Conservation (phyloP, 2,113 vertebrate species). For the Tenebrosternarchus preto region DNA sequence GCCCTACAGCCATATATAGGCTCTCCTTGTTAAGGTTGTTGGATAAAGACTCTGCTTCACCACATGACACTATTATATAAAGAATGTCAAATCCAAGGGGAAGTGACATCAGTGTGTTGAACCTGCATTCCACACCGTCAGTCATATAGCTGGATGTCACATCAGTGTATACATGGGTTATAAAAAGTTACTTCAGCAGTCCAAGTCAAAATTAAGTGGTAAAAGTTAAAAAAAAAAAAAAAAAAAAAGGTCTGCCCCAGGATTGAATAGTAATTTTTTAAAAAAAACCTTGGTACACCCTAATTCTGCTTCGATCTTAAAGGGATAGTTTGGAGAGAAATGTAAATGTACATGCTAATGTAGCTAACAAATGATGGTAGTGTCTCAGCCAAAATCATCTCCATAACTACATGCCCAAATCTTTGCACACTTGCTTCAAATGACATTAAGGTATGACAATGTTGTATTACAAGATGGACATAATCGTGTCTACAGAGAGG, state of each 20-base stretch:
- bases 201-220: slow-evolving; percentile 16
- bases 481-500: too few species aligned
- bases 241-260: not conserved
- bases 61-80: not conserved
- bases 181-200: not conserved
- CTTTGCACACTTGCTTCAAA: too few species aligned
- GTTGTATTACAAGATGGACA: too few species aligned
- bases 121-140: not conserved
- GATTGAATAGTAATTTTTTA: not conserved
- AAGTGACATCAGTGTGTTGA: not conserved
- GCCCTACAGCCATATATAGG: not conserved
- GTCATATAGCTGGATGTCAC: not conserved
- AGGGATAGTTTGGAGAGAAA: too few species aligned
- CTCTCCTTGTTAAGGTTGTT: slow-evolving; percentile 26
- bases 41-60: not conserved
- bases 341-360: too few species aligned
- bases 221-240: not conserved
- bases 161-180: not conserved
- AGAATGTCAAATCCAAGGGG: not conserved
- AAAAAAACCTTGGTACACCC: not conserved
- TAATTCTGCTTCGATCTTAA: slow-evolving; percentile 5
- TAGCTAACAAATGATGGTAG: too few species aligned
- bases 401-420: too few species aligned
- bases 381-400: too few species aligned
- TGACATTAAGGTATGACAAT: too few species aligned